Conservation (phyloP, 23 tunicate species). For the Clavelina lepadiformis region DNA sequence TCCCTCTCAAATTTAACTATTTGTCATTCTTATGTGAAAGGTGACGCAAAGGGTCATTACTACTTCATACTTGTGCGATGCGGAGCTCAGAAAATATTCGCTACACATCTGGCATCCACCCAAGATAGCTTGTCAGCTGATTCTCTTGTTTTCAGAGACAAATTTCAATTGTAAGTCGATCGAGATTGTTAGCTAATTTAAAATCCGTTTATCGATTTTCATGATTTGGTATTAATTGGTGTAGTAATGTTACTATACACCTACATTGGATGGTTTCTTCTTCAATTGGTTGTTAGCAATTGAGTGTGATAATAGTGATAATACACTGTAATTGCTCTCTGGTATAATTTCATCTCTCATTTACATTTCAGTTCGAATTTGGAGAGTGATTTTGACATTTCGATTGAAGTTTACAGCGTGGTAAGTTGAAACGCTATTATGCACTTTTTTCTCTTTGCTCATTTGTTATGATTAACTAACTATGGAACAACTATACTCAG, state of each 20-base stretch:
- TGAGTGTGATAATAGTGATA: too few relatives aligned
- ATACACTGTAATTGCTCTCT: background rate
- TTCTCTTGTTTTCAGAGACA: constrained; percentile 67
- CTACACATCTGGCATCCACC: constrained; percentile 84
- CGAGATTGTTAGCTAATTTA: background rate
- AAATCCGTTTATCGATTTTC: too few relatives aligned
- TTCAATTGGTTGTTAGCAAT: too few relatives aligned
- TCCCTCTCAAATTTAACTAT: too few relatives aligned
- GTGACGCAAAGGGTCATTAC: constrained; percentile 64
- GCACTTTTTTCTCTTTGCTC: background rate
- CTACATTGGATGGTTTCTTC: too few relatives aligned
- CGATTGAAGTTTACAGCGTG: constrained; percentile 76
- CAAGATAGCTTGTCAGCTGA: constrained; percentile 66
- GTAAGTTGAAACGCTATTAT: constrained; percentile 32
- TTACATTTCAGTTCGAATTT: constrained; percentile 44
- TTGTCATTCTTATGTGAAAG: too few relatives aligned
- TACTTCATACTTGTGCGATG: constrained; percentile 71
- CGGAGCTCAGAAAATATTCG: constrained; percentile 48
- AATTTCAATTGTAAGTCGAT: constrained; percentile 60
- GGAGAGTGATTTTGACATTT: constrained; percentile 70
- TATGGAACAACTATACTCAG: background rate
- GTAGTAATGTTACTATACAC: too few relatives aligned
- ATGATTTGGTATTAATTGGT: too few relatives aligned
- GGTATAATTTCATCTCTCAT: background rate
- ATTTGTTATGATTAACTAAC: background rate